phyloP scores from a whole-genome alignment of 2,797 vertebrate species.

The Acrossocheilus fasciatus region DNA sequence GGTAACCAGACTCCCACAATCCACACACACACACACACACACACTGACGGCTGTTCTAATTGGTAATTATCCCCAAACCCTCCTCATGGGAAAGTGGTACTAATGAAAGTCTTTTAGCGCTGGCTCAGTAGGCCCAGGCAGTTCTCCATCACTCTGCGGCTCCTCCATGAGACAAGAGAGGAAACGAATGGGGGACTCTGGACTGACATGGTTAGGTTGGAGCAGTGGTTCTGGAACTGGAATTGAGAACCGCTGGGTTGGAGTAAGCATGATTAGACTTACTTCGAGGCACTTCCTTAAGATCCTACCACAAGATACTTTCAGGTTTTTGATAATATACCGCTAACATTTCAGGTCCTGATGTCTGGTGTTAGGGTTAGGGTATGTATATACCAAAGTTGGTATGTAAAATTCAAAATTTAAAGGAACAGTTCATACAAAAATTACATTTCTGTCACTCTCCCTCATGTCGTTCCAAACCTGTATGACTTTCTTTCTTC shows the following conservation, averaged over 20 bases:
- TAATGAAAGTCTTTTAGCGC: constrained; percentile 72
- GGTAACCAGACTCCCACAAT: constrained; percentile 56
- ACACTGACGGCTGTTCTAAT: constrained; percentile 73
- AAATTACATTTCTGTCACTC: background rate
- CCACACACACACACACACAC: constrained; percentile 45
- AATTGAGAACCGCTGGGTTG: too few relatives aligned
- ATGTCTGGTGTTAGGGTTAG: too few relatives aligned
- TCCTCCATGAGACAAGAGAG: background rate
- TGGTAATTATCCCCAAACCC: constrained; percentile 74
- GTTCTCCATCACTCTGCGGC: constrained; percentile 62
- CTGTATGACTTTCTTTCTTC: too few relatives aligned
- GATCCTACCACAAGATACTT: background rate
- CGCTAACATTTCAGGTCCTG: background rate
- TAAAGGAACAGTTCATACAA: background rate
- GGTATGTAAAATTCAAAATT: background rate
- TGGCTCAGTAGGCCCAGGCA: constrained; percentile 60
- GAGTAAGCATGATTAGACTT: background rate
- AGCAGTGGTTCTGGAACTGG: too few relatives aligned
- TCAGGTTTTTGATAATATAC: background rate
- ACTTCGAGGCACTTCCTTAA: background rate
- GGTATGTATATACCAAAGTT: background rate
- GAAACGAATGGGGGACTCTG: background rate
- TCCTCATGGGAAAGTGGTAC: constrained; percentile 66
- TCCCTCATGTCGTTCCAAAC: background rate
- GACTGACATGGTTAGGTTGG: background rate